Evolutionary conservation across 1,140 invertebrate genomes (phyloP), one percentile per base, ranked within the genome.

Genomic region (Bombus terrestris): DNA sequence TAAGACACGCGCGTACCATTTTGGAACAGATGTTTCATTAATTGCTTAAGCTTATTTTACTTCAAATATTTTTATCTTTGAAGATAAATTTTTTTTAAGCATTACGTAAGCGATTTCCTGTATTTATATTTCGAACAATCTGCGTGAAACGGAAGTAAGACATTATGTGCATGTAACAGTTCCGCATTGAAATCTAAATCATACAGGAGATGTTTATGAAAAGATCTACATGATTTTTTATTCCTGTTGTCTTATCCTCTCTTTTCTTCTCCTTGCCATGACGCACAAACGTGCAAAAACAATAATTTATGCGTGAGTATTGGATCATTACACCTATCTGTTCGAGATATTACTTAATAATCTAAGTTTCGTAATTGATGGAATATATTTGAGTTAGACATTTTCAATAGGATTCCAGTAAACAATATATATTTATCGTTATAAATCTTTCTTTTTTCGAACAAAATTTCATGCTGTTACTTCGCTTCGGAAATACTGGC

Each of bases 261-360:
- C 39, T 41, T 1, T 10, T 53, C 53, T 59, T 78, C 43, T 68
- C 28, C 41, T 77, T 71, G 47, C 1, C 47, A 43, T 83, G 81
- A 83, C 81, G 81, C 81, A 76, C 73, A 35, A 41, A 69, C 8
- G 18, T 18, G 76, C 18, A 69, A 83, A 68, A 81, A 62, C 18
- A 28, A 18, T 39, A 83, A 77, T 69, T 77, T 69, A 77, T 83
- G 43, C 43, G 9, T 32, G 35, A 47, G 43, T 69, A 75, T 59
- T 28, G 6, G 28, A 83, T 76, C 73, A 47, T 69, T 83, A 76
- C 73, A 41, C 43, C 37, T 83, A 76, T 83, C 64, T 76, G 73
- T n/a, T 43, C 43, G 2, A 2, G 35, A 0, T 83, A 15, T 83
- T 83, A 83, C 62, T 68, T 35, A 83, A 83, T 9, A 68, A 47